Conservation (phyloP, 2,113 vertebrate genomes). For the Mobula hypostoma region DNA sequence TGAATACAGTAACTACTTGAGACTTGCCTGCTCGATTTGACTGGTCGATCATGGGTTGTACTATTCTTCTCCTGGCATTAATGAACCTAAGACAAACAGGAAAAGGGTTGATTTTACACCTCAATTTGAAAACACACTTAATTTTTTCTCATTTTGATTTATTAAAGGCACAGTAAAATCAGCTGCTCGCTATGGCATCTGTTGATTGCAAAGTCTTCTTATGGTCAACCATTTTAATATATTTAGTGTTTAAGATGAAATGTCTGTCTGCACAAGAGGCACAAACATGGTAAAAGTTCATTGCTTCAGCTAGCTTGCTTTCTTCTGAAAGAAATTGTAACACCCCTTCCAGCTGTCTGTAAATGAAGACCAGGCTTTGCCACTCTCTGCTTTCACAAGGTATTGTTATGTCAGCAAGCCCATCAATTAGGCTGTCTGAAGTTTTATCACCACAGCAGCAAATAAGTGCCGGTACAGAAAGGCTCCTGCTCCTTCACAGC, state of each 20-base stretch:
- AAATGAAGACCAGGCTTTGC: conserved; percentile 93
- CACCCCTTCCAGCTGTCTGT: conserved; percentile 86
- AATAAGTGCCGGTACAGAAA: conserved; percentile 85
- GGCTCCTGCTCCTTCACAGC: conserved; percentile 71
- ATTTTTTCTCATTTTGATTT: background rate
- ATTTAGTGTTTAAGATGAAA: background rate
- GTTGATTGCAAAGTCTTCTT: conserved; percentile 5
- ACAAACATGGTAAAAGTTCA: conserved; percentile 62
- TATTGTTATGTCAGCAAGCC: conserved; percentile 97
- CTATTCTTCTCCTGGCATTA: conserved; percentile 99
- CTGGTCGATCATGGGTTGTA: conserved; percentile 99
- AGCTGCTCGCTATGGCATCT: background rate
- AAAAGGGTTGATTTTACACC: conserved; percentile 37
- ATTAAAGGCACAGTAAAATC: background rate
- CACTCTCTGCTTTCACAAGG: conserved; percentile 87
- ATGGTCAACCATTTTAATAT: conserved; percentile 3
- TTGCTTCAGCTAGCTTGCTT: conserved; percentile 56
- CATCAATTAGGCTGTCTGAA: conserved; percentile 99
- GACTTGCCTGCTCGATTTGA: conserved; percentile 99
- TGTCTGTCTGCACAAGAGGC: conserved; percentile 42
- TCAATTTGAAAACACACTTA: background rate
- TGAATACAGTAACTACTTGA: conserved; percentile 55
- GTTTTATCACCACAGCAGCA: conserved; percentile 97
- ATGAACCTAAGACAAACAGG: conserved; percentile 88
- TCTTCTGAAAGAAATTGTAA: conserved; percentile 64